A percentile compares a stretch with the other conserved stretches of the same genome.
Evolutionary conservation across 1,140 invertebrate genomes (phyloP).

Genomic region (Argopecten irradians): DNA sequence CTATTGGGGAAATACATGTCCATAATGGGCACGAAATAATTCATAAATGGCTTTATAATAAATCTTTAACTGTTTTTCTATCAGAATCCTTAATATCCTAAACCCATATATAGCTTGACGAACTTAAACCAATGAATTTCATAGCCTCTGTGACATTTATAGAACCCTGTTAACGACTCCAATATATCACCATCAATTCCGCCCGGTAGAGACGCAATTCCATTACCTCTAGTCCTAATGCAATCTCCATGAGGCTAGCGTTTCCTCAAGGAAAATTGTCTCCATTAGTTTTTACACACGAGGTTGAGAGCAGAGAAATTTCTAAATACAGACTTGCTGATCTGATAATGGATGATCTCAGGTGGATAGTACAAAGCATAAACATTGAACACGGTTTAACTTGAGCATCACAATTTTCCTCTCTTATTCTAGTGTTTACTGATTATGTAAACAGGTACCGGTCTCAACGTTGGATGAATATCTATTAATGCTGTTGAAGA

Average conservation of each 20-base stretch:
- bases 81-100: neutral
- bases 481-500: too few species aligned
- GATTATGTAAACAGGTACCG: too few species aligned
- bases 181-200: neutral
- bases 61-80: neutral
- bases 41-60: too few species aligned
- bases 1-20: too few species aligned
- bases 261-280: neutral
- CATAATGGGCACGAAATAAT: too few species aligned
- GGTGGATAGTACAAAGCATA: too few species aligned
- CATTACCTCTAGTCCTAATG: neutral
- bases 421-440: too few species aligned
- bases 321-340: neutral
- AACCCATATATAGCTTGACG: neutral
- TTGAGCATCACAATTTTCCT: too few species aligned
- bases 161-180: neutral
- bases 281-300: neutral
- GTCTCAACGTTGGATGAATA: too few species aligned
- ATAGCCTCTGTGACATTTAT: neutral
- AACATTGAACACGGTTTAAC: too few species aligned
- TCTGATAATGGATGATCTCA: too few species aligned
- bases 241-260: neutral
- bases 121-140: neutral
- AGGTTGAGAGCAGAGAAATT: neutral
- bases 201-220: neutral